Evolutionary conservation across 2,888 invertebrate genomes (phyloP), one percentile per base, ranked within the genome.

Genomic region (Tetanocera ferruginea): DNA sequence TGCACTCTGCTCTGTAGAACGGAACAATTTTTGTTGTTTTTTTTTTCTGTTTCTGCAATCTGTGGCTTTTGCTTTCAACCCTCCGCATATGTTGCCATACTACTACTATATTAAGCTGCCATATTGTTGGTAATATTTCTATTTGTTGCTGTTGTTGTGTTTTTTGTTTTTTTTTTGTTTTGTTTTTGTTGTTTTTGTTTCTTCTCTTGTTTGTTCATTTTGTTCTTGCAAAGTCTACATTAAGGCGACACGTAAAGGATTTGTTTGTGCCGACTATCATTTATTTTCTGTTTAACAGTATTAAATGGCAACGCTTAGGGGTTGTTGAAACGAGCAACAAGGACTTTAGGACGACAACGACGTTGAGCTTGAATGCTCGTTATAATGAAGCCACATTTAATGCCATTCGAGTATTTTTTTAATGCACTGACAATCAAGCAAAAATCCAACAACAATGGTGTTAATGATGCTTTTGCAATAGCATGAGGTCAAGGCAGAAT

Each of bases 231-330:
- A 52, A 70, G 71, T 73, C 73, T 51, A 78, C 78, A 76, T 74
- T 78, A 76, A 78, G 78, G 76, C 78, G 78, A 78, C 79, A 76
- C 70, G 66, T 78, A 76, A 74, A 80, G 78, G 79, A 80, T 80
- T 80, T 80, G 78, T 78, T 76, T 76, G 78, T 76, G 67, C 49
- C 43, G 71, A 37, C 43, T 82, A 84, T 86, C 86, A 86, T 86
- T 86, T 86, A 83, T 86, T 86, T 86, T 84, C 82, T 86, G 85
- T 85, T 86, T 86, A 86, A 84, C 85, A 86, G 43, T 28, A 23
- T 34, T 51, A 55, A 70, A 70, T 34, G 23, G 11, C 52, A 70
- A n/a, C 11, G 69, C 28, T 51, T 51, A n/a, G n/a, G 64, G 37
- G 34, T 23, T 23, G 34, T 23, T 23, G 66, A 19, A 17, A 23